Evolutionary conservation across 2,888 invertebrate species (phyloP).

Genomic region (Epirrhoe tristata): DNA sequence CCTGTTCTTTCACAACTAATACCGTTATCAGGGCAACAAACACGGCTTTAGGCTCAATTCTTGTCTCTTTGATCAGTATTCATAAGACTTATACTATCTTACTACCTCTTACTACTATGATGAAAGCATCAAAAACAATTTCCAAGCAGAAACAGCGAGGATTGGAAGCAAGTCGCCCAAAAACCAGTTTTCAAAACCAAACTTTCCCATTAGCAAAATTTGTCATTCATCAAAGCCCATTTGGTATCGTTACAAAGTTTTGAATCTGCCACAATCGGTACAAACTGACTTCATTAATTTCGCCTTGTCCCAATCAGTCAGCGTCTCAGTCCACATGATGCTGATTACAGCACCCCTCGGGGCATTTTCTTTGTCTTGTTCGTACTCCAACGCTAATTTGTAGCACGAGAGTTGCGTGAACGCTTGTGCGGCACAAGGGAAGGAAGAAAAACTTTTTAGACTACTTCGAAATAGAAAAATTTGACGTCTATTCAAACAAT

Average conservation of each 20-base stretch:
- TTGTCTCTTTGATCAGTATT: too few relatives aligned
- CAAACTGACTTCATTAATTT: constrained; percentile 42
- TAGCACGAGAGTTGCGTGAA: constrained; percentile 45
- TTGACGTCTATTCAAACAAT: too few relatives aligned
- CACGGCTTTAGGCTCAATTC: too few relatives aligned
- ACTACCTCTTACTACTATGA: too few relatives aligned
- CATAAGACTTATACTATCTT: too few relatives aligned
- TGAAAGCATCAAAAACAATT: too few relatives aligned
- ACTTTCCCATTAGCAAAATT: constrained; percentile 1
- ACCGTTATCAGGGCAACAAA: too few relatives aligned
- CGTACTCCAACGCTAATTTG: constrained; percentile 46
- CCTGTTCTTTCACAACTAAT: too few relatives aligned
- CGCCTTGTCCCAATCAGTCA: constrained; percentile 41
- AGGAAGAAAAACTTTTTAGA: not conserved
- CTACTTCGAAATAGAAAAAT: not conserved
- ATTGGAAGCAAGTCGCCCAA: not conserved
- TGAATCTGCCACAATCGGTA: constrained; percentile 39
- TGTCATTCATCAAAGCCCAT: constrained; percentile 4
- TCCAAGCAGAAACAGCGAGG: too few relatives aligned
- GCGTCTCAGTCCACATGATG: constrained; percentile 43
- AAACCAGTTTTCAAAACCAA: not conserved
- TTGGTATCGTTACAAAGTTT: constrained; percentile 36
- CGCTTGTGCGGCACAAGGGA: constrained; percentile 31
- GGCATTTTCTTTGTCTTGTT: constrained; percentile 47
- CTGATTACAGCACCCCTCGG: constrained; percentile 39